A percentile compares a stretch with the other conserved stretches of the same genome.
Evolutionary conservation across 2,797 vertebrate genomes (phyloP).

Genomic region (Apodemus agrarius): DNA sequence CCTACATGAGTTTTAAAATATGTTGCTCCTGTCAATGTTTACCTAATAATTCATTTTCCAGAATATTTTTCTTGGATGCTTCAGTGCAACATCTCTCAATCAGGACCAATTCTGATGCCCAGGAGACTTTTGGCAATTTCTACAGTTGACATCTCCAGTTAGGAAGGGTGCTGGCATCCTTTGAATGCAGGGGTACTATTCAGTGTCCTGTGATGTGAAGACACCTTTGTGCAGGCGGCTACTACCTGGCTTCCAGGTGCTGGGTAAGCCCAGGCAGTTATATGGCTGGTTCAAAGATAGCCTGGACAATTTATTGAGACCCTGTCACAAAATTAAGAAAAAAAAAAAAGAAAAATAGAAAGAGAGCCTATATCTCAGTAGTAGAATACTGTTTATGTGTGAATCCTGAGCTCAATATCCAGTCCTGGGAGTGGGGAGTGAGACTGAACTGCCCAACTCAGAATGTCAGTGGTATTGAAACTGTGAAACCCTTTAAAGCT

Average conservation of each 20-base stretch:
- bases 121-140: neutral
- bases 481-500: neutral
- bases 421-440: neutral
- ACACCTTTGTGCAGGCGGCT: accelerated
- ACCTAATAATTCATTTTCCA: conserved; percentile 12
- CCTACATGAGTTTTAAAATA: conserved; percentile 63
- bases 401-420: neutral
- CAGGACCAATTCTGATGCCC: neutral
- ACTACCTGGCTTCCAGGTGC: neutral
- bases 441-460: neutral
- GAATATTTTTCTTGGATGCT: neutral
- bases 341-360: neutral
- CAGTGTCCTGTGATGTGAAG: accelerated
- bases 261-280: neutral
- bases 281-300: neutral
- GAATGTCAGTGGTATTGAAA: accelerated
- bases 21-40: conserved; percentile 63
- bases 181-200: neutral
- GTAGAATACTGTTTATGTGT: neutral
- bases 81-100: neutral
- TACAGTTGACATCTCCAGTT: neutral
- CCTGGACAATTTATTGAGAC: neutral
- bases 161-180: neutral
- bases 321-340: neutral
- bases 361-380: neutral